Conservation (phyloP, 1,140 invertebrate species). For the Solen grandis region DNA sequence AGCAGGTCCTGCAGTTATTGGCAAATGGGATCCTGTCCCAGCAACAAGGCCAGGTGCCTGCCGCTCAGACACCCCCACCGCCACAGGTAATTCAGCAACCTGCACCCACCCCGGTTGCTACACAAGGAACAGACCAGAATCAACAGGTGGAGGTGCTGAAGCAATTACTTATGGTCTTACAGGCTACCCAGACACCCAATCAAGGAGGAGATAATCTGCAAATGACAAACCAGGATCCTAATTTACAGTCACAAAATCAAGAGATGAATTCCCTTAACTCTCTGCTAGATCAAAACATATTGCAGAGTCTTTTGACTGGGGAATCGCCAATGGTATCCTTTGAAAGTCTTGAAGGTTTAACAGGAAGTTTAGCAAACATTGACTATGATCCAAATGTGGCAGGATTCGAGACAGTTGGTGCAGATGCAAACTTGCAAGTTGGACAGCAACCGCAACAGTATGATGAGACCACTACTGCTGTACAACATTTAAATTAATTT, state of each 20-base stretch:
- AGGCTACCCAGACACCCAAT: not conserved
- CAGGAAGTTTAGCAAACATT: slow-evolving; percentile 3
- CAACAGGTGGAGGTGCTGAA: slow-evolving; percentile 28
- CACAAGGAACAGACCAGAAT: slow-evolving; percentile 7
- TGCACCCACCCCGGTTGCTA: not conserved
- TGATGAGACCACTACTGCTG: slow-evolving; percentile 29
- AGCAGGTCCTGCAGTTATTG: slow-evolving; percentile 16
- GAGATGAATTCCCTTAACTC: slow-evolving; percentile 35
- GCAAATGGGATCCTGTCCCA: slow-evolving; percentile 2
- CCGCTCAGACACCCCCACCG: not conserved
- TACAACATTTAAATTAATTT: slow-evolving; percentile 32
- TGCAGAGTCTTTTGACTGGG: not conserved
- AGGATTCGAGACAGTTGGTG: slow-evolving; percentile 32
- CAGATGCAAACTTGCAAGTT: not conserved
- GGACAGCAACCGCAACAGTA: slow-evolving; percentile 33
- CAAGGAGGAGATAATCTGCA: not conserved
- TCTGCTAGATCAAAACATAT: slow-evolving; percentile 7
- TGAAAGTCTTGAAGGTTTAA: slow-evolving; percentile 28
- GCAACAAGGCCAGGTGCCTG: not conserved
- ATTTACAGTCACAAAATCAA: slow-evolving; percentile 12
- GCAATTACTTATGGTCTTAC: slow-evolving; percentile 4
- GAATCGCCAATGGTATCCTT: slow-evolving; percentile 33
- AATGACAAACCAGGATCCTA: slow-evolving; percentile 24
- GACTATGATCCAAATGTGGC: slow-evolving; percentile 35
- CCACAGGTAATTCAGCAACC: not conserved